These are phyloP conservation scores for Parapristionchus giblindavisi DNA, from an alignment of 2,888 invertebrate genomes.

Conservation along the genomic window DNA sequence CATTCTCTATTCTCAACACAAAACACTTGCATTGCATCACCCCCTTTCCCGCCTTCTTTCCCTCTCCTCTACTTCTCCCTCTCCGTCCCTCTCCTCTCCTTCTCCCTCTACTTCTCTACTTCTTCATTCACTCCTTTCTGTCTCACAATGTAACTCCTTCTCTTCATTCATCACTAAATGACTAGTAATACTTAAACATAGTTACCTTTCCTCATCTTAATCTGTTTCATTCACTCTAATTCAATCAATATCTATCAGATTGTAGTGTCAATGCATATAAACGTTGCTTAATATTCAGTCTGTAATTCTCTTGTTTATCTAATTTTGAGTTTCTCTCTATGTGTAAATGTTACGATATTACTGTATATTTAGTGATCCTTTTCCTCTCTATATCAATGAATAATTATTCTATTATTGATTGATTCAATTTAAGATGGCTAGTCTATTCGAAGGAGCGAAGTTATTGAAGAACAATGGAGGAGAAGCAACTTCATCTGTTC, in stretches of 20 bases:
- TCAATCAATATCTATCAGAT: too few relatives aligned
- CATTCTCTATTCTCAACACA: too few relatives aligned
- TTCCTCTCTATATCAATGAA: not conserved
- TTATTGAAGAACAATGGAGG: slow-evolving; percentile 29
- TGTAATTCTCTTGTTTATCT: not conserved
- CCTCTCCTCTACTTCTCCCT: too few relatives aligned
- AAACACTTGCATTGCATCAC: too few relatives aligned
- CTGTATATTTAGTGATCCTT: not conserved
- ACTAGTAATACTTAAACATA: too few relatives aligned
- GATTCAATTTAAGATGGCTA: slow-evolving; percentile 18
- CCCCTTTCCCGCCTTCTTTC: not conserved
- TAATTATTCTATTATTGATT: not conserved
- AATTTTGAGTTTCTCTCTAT: not conserved
- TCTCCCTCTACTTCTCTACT: not conserved
- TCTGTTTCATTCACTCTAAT: too few relatives aligned
- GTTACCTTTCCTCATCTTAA: too few relatives aligned
- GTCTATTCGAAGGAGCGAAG: slow-evolving; percentile 25
- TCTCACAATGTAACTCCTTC: not conserved
- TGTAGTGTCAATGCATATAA: too few relatives aligned
- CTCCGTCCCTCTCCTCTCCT: not conserved
- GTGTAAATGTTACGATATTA: not conserved
- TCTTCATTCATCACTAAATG: too few relatives aligned
- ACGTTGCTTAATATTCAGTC: too few relatives aligned
- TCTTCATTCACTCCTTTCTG: not conserved
- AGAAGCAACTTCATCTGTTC: slow-evolving; percentile 1